These are phyloP conservation scores for Steinernema feltiae DNA, from an alignment of 1,140 invertebrate genomes.

Conservation along the genomic window DNA sequence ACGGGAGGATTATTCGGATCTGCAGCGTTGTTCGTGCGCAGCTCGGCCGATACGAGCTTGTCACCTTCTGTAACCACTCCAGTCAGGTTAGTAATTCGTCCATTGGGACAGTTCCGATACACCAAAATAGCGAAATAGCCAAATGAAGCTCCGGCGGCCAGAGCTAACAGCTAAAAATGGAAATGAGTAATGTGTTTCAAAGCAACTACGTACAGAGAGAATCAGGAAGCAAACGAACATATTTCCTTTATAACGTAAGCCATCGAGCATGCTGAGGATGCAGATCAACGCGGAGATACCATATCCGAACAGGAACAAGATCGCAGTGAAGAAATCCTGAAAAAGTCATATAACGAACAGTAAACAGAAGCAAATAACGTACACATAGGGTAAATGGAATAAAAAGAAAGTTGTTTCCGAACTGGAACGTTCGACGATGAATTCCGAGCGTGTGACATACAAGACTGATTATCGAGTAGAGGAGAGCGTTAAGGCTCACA, in stretches of 20 bases:
- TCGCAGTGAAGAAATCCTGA: background rate
- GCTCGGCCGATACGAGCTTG: background rate
- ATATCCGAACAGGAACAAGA: background rate
- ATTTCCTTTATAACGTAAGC: background rate
- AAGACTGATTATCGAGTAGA: background rate
- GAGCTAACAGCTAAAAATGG: background rate
- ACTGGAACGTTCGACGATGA: background rate
- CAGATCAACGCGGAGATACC: background rate
- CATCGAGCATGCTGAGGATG: background rate
- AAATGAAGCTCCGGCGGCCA: background rate
- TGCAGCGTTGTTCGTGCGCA: background rate
- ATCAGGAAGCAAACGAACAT: background rate
- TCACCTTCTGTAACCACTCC: slow-evolving; percentile 1
- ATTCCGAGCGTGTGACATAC: background rate
- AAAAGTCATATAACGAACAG: background rate
- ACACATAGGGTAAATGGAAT: background rate
- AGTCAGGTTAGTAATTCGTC: background rate
- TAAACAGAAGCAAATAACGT: background rate
- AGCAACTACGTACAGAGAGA: background rate
- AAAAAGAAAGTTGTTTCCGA: background rate
- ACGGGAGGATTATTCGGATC: background rate
- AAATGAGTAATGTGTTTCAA: background rate
- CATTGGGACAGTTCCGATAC: background rate
- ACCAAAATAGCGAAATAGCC: background rate
- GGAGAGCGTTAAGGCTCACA: background rate